Percentiles rank a stretch among this genome's conserved stretches.
These are phyloP conservation scores for Clamator glandarius DNA, from an alignment of 2,797 vertebrate genomes.

Conservation along the genomic window DNA sequence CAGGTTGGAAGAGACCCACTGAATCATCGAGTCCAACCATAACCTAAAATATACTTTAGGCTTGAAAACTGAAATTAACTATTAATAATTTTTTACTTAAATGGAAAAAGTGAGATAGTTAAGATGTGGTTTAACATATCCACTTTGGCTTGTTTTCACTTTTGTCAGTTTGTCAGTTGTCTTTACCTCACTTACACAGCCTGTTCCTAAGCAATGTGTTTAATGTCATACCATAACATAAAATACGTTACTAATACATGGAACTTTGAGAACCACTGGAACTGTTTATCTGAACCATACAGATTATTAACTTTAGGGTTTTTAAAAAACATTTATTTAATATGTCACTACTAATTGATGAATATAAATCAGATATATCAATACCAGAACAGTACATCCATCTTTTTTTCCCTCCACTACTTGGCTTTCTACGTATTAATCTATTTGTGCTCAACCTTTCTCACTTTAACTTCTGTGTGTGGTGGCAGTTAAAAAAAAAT, in stretches of 20 bases:
- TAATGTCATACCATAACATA: background rate
- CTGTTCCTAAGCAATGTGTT: background rate
- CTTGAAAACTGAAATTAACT: background rate
- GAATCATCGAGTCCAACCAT: no score
- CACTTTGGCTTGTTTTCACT: background rate
- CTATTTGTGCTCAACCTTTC: background rate
- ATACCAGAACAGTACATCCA: background rate
- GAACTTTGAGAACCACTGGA: background rate
- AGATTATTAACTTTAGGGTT: background rate
- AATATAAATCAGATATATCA: background rate
- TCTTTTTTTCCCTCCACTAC: background rate
- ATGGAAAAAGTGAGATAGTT: background rate
- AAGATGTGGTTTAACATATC: rapidly evolving
- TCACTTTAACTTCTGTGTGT: background rate
- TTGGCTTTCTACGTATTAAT: background rate
- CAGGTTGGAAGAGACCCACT: no score
- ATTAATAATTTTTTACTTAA: background rate
- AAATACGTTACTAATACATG: background rate
- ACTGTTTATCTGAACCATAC: background rate
- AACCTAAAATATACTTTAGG: background rate
- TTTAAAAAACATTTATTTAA: background rate
- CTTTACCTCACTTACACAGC: background rate
- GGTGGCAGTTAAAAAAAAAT: background rate
- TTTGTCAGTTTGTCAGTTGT: background rate
- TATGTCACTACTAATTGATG: background rate